Conservation (phyloP, 2,888 invertebrate genomes). For the Anorthoa munda region DNA sequence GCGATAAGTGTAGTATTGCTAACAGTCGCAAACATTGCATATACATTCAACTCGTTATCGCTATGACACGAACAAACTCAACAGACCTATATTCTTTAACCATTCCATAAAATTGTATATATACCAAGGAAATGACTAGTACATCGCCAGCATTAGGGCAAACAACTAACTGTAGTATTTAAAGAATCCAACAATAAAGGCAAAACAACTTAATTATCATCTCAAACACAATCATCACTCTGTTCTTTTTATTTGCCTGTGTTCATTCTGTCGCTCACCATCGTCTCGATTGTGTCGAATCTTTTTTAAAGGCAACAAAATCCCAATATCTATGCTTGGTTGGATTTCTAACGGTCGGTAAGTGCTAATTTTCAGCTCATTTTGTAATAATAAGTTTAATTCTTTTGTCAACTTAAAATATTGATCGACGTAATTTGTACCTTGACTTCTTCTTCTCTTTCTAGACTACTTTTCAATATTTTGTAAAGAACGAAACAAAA, state of each 20-base stretch:
- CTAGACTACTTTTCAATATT: no score
- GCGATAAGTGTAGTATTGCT: not conserved
- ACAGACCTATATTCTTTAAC: not conserved
- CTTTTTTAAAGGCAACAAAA: no score
- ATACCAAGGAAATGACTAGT: not conserved
- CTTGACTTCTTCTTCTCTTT: not conserved
- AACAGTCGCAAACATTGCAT: not conserved
- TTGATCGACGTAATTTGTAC: not conserved
- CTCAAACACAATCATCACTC: not conserved
- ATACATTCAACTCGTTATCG: slow-evolving; percentile 6
- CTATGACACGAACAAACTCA: not conserved
- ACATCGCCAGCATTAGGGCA: not conserved
- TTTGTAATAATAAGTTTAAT: not conserved
- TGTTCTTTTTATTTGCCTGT: not conserved
- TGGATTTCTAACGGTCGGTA: no score
- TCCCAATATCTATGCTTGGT: no score
- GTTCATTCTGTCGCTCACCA: not conserved
- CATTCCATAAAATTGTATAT: not conserved
- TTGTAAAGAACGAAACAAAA: not conserved
- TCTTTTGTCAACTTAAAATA: not conserved
- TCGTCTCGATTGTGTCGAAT: no score
- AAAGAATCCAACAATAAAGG: not conserved
- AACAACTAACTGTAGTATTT: not conserved
- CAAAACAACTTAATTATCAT: not conserved
- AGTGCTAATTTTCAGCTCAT: not conserved